These are phyloP conservation scores for Tachycineta bicolor DNA, from an alignment of 2,113 vertebrate genomes.

Conservation along the genomic window DNA sequence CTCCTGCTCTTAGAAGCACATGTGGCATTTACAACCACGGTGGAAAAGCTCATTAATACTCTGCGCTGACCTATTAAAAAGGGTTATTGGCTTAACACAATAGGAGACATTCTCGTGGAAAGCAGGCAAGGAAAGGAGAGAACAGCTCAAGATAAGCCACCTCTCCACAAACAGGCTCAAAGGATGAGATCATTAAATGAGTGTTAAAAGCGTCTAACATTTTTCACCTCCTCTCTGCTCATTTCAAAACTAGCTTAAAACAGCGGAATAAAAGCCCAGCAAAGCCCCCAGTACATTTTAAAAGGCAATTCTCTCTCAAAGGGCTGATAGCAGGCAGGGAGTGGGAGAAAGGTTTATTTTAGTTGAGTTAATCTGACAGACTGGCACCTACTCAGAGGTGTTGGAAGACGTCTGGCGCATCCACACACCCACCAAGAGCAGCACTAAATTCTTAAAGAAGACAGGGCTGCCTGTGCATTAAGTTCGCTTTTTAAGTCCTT, in stretches of 20 bases:
- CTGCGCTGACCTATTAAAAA: conserved; percentile 1
- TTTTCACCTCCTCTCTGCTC: conserved; percentile 12
- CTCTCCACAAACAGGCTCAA: conserved; percentile 12
- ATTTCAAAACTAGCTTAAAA: conserved; percentile 41
- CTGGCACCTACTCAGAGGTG: conserved; percentile 60
- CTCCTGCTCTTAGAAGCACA: background rate
- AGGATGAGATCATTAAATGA: background rate
- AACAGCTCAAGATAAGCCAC: background rate
- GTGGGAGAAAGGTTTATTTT: conserved; percentile 57
- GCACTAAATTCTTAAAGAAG: conserved; percentile 12
- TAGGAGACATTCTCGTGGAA: background rate
- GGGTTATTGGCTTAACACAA: conserved; percentile 41
- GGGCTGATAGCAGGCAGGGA: conserved; percentile 14
- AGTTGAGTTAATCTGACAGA: conserved; percentile 51
- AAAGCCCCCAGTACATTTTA: background rate
- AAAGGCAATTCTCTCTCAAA: conserved; percentile 29
- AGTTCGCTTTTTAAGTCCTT: background rate
- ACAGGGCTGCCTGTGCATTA: background rate
- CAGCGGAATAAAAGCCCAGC: background rate
- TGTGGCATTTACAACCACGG: background rate
- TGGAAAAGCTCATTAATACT: conserved; percentile 47
- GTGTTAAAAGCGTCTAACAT: background rate
- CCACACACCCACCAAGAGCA: conserved; percentile 20
- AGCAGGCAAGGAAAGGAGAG: background rate
- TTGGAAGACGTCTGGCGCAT: conserved; percentile 33